Percentiles rank a stretch among this genome's conserved stretches.
phyloP scores from a whole-genome alignment of 2,888 invertebrate genomes.

The Syrista parreyssii region DNA sequence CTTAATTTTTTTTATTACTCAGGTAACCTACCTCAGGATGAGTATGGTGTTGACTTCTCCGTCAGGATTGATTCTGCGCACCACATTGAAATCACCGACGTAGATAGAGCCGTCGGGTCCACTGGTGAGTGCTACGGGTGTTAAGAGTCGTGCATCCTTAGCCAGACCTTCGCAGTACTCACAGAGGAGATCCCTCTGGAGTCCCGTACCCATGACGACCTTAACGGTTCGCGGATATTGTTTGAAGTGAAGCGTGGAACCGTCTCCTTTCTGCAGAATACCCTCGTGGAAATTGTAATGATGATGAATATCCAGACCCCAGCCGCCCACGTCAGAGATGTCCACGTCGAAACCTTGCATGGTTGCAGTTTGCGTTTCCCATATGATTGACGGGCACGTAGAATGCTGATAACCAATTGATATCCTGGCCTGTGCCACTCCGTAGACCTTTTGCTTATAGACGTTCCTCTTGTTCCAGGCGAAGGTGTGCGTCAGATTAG shows the following conservation, averaged over 20 bases:
- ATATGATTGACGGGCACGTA: slow-evolving; percentile 86
- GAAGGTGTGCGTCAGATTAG: slow-evolving; percentile 93
- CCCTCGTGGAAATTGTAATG: slow-evolving; percentile 98
- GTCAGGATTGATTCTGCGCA: slow-evolving; percentile 89
- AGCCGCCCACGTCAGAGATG: slow-evolving; percentile 96
- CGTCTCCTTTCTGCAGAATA: slow-evolving; percentile 97
- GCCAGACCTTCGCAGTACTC: slow-evolving; percentile 89
- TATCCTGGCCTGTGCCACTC: slow-evolving; percentile 87
- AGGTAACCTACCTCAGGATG: slow-evolving; percentile 78
- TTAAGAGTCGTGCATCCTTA: slow-evolving; percentile 86
- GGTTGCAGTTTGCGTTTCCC: slow-evolving; percentile 95
- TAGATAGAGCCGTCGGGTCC: slow-evolving; percentile 97
- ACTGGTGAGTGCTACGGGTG: slow-evolving; percentile 93
- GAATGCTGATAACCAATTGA: slow-evolving; percentile 96
- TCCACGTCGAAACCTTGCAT: slow-evolving; percentile 96
- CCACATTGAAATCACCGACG: slow-evolving; percentile 96
- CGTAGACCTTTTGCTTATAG: slow-evolving; percentile 94
- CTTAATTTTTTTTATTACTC: not conserved
- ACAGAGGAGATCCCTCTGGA: slow-evolving; percentile 86
- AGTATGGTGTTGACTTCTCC: slow-evolving; percentile 91
- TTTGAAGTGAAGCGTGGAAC: slow-evolving; percentile 93
- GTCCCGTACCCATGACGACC: slow-evolving; percentile 92
- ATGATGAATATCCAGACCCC: slow-evolving; percentile 98
- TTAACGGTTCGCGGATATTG: slow-evolving; percentile 91
- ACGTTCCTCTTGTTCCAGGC: slow-evolving; percentile 99